A percentile compares a stretch with the other conserved stretches of the same genome.
These are phyloP conservation scores for Philereme transversata DNA, from an alignment of 2,888 invertebrate genomes.

Conservation along the genomic window DNA sequence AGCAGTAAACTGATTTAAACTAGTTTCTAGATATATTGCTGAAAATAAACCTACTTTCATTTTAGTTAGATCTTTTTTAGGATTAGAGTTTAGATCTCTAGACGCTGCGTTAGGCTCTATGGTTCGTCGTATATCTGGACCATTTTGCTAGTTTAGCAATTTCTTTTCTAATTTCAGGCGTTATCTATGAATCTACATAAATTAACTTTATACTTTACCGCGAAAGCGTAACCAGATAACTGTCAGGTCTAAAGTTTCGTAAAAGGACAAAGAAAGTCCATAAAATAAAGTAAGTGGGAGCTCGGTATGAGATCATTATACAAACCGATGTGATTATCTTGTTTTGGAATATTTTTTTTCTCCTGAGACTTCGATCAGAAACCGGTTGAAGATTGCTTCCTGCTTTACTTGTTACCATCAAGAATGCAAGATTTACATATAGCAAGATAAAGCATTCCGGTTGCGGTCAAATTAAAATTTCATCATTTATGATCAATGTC, in stretches of 20 bases:
- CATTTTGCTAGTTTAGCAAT: constrained; percentile 21
- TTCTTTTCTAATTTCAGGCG: constrained; percentile 18
- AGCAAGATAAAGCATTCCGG: not conserved
- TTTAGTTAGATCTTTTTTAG: no score
- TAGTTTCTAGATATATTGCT: no score
- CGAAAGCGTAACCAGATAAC: constrained; percentile 30
- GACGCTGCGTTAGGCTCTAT: constrained; percentile 7
- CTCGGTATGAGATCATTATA: constrained; percentile 17
- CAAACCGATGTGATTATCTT: constrained; percentile 13
- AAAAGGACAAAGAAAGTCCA: constrained; percentile 34
- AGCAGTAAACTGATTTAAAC: no score
- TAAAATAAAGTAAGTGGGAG: constrained; percentile 24
- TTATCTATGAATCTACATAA: constrained; percentile 23
- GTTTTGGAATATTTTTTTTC: constrained; percentile 3
- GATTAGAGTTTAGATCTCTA: not conserved
- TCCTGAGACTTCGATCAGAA: constrained; percentile 20
- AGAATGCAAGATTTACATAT: constrained; percentile 10
- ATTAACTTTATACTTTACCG: constrained; percentile 17
- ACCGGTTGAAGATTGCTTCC: constrained; percentile 30
- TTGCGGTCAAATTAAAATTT: no score
- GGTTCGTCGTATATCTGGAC: constrained; percentile 19
- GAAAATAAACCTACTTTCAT: no score
- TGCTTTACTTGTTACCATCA: constrained; percentile 25
- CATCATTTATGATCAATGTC: no score
- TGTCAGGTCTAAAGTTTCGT: constrained; percentile 20